phyloP scores from a whole-genome alignment of 2,797 vertebrate genomes.

The Triplophysa bombifrons region DNA sequence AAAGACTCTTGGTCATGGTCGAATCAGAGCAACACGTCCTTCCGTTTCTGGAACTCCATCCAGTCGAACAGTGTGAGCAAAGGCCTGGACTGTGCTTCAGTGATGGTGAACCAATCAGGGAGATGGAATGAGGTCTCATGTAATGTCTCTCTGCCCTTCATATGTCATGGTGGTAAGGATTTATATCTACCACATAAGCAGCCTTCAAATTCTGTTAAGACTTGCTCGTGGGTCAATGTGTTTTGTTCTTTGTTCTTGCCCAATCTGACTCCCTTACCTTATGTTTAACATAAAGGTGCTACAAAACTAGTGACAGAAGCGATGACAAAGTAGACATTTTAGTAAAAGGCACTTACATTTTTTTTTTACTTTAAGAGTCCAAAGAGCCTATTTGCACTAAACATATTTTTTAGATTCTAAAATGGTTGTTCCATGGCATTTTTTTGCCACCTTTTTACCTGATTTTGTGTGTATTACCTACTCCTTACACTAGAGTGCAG shows the following conservation, averaged over 20 bases:
- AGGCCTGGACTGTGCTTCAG: conserved; percentile 56
- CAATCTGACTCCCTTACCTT: not conserved
- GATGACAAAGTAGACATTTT: too few relatives aligned
- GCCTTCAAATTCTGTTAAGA: not conserved
- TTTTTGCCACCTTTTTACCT: too few relatives aligned
- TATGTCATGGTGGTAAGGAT: conserved; percentile 68
- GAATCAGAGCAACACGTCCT: conserved; percentile 66
- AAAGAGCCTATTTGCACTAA: too few relatives aligned
- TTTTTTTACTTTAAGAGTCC: too few relatives aligned
- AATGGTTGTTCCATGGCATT: too few relatives aligned
- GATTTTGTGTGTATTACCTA: too few relatives aligned
- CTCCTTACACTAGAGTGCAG: too few relatives aligned
- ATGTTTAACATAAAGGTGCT: not conserved
- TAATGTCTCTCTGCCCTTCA: conserved; percentile 1
- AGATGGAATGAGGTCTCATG: conserved; percentile 66
- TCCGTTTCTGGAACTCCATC: conserved; percentile 62
- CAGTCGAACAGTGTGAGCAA: conserved; percentile 36
- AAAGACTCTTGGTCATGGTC: conserved; percentile 73
- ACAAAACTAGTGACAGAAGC: too few relatives aligned
- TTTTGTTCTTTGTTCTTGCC: not conserved
- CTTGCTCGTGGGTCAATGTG: not conserved
- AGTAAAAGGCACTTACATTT: too few relatives aligned
- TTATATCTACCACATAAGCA: not conserved
- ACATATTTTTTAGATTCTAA: too few relatives aligned
- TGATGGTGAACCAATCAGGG: conserved; percentile 49